Conservation (phyloP, 1,140 invertebrate species). For the Drosophila pseudoobscura region DNA sequence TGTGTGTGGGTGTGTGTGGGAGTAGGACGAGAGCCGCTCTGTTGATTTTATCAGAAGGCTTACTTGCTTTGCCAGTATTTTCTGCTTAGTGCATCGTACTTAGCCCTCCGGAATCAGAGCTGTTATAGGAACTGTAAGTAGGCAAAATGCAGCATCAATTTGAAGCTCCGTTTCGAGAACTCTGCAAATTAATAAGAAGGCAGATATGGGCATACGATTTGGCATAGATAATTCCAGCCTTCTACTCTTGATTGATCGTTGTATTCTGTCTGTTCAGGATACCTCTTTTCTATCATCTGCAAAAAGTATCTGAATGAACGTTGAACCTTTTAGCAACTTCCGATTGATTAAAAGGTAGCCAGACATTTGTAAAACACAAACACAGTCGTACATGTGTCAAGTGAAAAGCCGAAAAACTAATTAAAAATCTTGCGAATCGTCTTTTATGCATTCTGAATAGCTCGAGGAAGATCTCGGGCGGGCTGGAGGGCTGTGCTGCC, state of each 20-base stretch:
- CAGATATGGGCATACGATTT: neutral
- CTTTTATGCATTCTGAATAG: slow-evolving; percentile 43
- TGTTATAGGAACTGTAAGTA: neutral
- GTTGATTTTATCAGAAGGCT: slow-evolving; percentile 13
- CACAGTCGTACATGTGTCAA: slow-evolving; percentile 9
- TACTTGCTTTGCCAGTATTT: neutral
- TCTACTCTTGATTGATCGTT: too few relatives aligned
- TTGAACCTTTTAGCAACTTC: slow-evolving; percentile 1
- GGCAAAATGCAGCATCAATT: slow-evolving; percentile 5
- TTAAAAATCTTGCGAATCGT: slow-evolving; percentile 48
- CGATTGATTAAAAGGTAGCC: slow-evolving; percentile 12
- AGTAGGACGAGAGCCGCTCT: neutral
- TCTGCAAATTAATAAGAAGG: slow-evolving; percentile 13
- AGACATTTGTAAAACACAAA: neutral
- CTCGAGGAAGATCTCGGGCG: neutral
- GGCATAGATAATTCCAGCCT: too few relatives aligned
- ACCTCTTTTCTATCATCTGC: too few relatives aligned
- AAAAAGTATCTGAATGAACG: too few relatives aligned
- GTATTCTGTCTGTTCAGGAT: too few relatives aligned
- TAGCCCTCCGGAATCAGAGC: neutral
- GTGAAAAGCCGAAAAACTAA: slow-evolving; percentile 36
- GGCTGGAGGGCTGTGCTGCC: slow-evolving; percentile 9
- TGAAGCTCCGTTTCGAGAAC: neutral
- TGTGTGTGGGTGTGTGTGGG: slow-evolving; percentile 1
- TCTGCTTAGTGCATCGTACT: neutral